Conservation (phyloP, 2,888 invertebrate genomes). For the Fragum sueziense region DNA sequence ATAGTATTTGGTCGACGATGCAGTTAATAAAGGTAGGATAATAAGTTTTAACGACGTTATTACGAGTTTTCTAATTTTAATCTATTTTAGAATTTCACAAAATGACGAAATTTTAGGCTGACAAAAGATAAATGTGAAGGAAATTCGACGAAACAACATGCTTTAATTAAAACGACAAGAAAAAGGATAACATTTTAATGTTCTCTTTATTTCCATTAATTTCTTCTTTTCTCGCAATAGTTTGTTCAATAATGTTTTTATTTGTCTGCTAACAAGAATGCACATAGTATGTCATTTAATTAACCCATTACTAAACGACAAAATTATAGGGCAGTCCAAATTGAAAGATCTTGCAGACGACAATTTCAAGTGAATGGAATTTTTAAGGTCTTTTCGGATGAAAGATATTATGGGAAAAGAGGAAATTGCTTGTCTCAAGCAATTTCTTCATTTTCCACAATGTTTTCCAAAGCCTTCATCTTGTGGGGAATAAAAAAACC, state of each 20-base stretch:
- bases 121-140: neutral
- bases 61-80: neutral
- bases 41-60: neutral
- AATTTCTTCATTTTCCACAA: too few species aligned
- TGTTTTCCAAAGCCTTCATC: too few species aligned
- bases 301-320: too few species aligned
- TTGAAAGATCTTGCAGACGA: too few species aligned
- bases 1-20: neutral
- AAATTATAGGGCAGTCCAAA: too few species aligned
- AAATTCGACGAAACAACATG: neutral
- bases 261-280: neutral
- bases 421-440: too few species aligned
- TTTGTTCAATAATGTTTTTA: neutral
- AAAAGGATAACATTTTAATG: neutral
- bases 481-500: too few species aligned
- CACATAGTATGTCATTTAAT: neutral
- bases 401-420: too few species aligned
- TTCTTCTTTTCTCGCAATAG: neutral
- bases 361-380: too few species aligned
- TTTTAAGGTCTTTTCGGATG: too few species aligned
- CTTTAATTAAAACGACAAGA: neutral
- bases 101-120: neutral
- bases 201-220: neutral
- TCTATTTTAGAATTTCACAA: neutral
- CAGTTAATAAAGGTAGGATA: constrained; percentile 13